Conservation (phyloP, 2,113 vertebrate species). For the Ceyx melanurus region DNA sequence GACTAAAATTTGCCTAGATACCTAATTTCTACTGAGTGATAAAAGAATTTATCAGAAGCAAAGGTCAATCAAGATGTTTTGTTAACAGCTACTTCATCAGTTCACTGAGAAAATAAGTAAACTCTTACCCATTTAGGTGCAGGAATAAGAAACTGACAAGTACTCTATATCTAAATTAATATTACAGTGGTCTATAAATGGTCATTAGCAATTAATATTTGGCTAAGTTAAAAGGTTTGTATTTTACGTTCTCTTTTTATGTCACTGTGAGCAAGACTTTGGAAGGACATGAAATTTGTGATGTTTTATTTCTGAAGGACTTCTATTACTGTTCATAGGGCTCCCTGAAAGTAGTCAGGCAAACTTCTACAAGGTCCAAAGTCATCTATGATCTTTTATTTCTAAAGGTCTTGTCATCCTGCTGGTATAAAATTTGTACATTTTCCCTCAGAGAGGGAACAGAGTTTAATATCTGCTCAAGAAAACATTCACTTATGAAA, state of each 20-base stretch:
- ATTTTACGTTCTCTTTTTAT: not conserved
- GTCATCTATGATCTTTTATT: not conserved
- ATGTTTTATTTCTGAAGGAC: not conserved
- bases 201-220: not conserved
- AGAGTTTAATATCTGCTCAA: not conserved
- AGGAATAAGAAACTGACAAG: not conserved
- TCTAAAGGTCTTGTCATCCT: not conserved
- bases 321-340: not conserved
- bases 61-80: not conserved
- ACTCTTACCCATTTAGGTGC: not conserved
- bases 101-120: not conserved
- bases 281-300: not conserved
- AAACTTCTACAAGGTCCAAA: not conserved
- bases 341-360: not conserved
- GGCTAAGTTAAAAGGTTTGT: not conserved
- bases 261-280: not conserved
- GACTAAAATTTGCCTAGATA: not conserved
- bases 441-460: not conserved
- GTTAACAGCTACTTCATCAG: not conserved
- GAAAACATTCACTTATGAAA: not conserved
- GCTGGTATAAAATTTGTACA: not conserved
- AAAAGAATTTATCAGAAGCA: not conserved
- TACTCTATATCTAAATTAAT: not conserved
- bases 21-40: not conserved
- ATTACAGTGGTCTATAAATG: not conserved